Percentiles rank a stretch among this genome's conserved stretches.
phyloP scores from a whole-genome alignment of 2,113 vertebrate species.

The Eptatretus burgeri region DNA sequence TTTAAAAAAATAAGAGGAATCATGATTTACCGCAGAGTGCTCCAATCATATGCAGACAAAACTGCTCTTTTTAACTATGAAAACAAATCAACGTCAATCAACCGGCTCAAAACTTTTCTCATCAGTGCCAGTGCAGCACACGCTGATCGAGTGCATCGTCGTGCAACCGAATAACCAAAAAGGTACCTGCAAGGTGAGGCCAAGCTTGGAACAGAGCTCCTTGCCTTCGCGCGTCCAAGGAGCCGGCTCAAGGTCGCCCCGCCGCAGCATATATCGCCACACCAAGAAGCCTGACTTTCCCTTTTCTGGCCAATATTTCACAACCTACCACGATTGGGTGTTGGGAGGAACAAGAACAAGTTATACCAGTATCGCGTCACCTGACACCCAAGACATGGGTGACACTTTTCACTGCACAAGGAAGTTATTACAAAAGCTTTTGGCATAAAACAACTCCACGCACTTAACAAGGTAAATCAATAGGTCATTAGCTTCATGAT shows the following conservation, averaged over 20 bases:
- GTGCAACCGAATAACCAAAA: conserved; percentile 1
- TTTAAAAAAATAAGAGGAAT: neutral
- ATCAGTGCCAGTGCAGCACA: neutral
- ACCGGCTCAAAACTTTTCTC: neutral
- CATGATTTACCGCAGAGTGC: conserved; percentile 1
- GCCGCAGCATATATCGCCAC: conserved; percentile 61
- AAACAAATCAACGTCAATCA: neutral
- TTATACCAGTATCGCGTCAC: too few species aligned
- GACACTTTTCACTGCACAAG: too few species aligned
- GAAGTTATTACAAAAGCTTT: too few species aligned
- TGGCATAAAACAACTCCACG: too few species aligned
- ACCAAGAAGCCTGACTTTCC: conserved; percentile 86
- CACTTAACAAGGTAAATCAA: too few species aligned
- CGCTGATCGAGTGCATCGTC: neutral
- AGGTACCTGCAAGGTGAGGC: conserved; percentile 57
- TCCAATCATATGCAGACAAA: neutral
- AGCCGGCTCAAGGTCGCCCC: conserved; percentile 58
- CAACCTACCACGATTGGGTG: conserved; percentile 22
- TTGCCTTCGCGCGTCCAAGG: conserved; percentile 84
- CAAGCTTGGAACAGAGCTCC: conserved; percentile 58
- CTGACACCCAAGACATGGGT: too few species aligned
- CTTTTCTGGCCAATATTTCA: conserved; percentile 76
- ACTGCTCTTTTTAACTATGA: neutral
- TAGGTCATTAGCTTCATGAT: too few species aligned
- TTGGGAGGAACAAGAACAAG: too few species aligned